These are phyloP conservation scores for Bucco capensis DNA, from an alignment of 2,113 vertebrate species.

Conservation along the genomic window DNA sequence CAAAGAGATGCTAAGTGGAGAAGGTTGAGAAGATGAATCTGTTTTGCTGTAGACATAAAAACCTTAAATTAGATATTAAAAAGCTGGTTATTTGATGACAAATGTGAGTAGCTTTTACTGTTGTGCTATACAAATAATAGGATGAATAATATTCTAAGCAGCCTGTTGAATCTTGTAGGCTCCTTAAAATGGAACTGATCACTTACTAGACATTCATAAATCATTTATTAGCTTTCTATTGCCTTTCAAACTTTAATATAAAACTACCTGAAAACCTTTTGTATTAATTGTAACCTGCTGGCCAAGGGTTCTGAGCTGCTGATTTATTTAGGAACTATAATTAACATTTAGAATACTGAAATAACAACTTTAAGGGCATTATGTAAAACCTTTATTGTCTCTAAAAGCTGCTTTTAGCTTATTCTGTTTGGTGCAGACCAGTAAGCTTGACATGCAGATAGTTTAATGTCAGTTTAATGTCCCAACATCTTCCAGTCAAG, in stretches of 20 bases:
- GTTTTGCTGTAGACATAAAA: neutral
- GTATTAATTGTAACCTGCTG: neutral
- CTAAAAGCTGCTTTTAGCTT: neutral
- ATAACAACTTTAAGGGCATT: neutral
- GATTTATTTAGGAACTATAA: neutral
- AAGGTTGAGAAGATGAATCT: neutral
- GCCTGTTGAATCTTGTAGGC: neutral
- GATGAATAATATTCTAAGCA: neutral
- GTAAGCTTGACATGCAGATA: neutral
- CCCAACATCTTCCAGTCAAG: fast-evolving
- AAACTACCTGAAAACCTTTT: neutral
- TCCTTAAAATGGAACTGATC: neutral
- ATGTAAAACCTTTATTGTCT: neutral
- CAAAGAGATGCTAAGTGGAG: neutral
- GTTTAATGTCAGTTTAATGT: neutral
- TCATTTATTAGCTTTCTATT: neutral
- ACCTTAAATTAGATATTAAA: neutral
- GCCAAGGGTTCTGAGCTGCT: neutral
- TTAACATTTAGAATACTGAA: neutral
- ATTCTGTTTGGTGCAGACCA: neutral
- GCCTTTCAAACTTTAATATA: neutral
- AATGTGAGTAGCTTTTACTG: neutral
- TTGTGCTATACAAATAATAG: neutral
- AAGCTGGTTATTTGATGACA: neutral
- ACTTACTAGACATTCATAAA: neutral